Conservation (phyloP, 2,113 vertebrate species). For the Oreochromis aureus region DNA sequence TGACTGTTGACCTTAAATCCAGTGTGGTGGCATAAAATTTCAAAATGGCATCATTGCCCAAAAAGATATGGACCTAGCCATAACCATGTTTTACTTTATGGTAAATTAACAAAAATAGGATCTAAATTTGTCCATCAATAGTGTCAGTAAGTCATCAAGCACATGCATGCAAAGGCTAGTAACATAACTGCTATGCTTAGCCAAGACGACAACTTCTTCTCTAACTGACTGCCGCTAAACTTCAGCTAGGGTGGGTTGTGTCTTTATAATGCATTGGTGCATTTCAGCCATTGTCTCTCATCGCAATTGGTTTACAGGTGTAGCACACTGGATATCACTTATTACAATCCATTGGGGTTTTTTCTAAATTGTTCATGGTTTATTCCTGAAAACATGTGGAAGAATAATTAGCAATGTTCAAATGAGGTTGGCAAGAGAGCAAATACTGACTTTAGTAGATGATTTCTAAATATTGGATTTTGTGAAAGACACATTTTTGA, state of each 20-base stretch:
- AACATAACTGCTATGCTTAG: slow-evolving; percentile 26
- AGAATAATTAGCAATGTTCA: neutral
- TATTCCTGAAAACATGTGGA: neutral
- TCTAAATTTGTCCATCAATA: neutral
- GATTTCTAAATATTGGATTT: neutral
- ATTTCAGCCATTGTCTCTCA: neutral
- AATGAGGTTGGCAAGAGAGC: neutral
- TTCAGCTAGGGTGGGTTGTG: slow-evolving; percentile 6
- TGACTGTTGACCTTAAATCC: neutral
- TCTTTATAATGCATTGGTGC: slow-evolving; percentile 34
- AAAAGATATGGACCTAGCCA: neutral
- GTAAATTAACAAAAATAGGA: neutral
- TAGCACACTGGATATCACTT: neutral
- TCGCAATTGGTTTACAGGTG: neutral
- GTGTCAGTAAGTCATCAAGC: slow-evolving; percentile 15
- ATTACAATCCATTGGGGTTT: neutral
- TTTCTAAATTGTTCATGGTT: neutral
- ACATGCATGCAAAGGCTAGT: neutral
- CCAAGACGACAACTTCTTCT: neutral
- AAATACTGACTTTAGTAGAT: neutral
- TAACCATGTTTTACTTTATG: neutral
- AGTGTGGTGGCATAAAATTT: rapidly evolving
- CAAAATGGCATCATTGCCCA: neutral
- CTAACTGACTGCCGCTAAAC: slow-evolving; percentile 18
- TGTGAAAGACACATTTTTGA: neutral